Evolutionary conservation across 1,140 invertebrate genomes (phyloP).

Genomic region (Thaumetopoea pityocampa): DNA sequence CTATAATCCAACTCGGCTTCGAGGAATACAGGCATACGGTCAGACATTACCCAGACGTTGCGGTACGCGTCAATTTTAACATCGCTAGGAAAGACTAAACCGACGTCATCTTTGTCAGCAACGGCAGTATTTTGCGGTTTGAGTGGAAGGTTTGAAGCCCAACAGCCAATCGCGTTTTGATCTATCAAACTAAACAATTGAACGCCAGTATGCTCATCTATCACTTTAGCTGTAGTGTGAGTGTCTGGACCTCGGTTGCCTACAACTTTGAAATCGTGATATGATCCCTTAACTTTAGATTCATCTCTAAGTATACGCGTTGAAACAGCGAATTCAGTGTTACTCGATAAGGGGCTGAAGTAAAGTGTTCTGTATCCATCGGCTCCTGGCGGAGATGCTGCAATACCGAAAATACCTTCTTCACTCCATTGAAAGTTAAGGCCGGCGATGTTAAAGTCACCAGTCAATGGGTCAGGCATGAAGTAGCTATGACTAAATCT

Average conservation of each 20-base stretch:
- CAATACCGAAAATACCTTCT: conserved; percentile 89
- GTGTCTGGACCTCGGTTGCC: conserved; percentile 80
- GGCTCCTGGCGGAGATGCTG: conserved; percentile 78
- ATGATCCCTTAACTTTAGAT: conserved; percentile 80
- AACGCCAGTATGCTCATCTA: conserved; percentile 81
- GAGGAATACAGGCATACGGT: conserved; percentile 87
- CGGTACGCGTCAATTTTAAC: conserved; percentile 82
- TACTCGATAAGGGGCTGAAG: conserved; percentile 86
- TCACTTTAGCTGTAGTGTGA: conserved; percentile 83
- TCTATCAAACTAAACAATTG: conserved; percentile 87
- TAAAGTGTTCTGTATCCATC: conserved; percentile 83
- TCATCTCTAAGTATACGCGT: conserved; percentile 83
- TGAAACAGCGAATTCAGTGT: conserved; percentile 86
- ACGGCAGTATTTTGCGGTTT: conserved; percentile 81
- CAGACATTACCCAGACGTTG: conserved; percentile 87
- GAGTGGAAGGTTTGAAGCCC: conserved; percentile 82
- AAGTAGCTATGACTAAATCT: conserved; percentile 85
- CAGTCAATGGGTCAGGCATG: conserved; percentile 85
- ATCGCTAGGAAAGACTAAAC: conserved; percentile 86
- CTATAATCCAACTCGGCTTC: conserved; percentile 83
- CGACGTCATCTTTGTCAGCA: conserved; percentile 84
- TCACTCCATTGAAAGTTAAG: conserved; percentile 89
- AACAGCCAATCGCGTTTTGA: conserved; percentile 87
- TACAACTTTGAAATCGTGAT: conserved; percentile 82
- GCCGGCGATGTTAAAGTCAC: conserved; percentile 86